Evolutionary conservation across 1,140 invertebrate species (phyloP), one percentile per base, ranked within the genome.

Genomic region (Pogonomyrmex barbatus): DNA sequence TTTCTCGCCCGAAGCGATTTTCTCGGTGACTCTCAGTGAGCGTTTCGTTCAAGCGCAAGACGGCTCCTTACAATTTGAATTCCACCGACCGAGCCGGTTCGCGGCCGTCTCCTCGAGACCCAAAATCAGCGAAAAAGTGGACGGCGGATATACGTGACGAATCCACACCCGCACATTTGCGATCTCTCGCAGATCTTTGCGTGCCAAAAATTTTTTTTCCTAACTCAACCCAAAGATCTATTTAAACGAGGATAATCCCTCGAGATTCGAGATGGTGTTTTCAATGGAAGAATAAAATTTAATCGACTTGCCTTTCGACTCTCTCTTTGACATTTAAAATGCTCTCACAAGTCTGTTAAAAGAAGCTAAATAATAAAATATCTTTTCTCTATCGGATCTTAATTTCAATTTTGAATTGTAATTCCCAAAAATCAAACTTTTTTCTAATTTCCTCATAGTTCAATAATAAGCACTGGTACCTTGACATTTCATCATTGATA

Each of bases 1-100:
- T 92, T 93, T 92, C 91, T 92, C 92, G 89, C 92, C 88, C 24
- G 50, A 52, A 60, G 91, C 89, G 50, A 91, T 91, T 89, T 90
- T 91, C 91, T 85, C 87, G 75, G 24, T 56, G 79, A 85, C 76
- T 91, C 83, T 88, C 68, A 45, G 73, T 10, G 83, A 70, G 67
- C 71, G 67, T 60, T 47, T 75, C 56, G 77, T 68, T 70, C 63
- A 24, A 24, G 76, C 54, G 76, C 77, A 30, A 54, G 86, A 79
- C 86, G 75, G 47, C 77, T 90, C 83, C 60, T 77, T 56, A 70
- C 85, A 76, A 86, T 87, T 77, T 89, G 83, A 88, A 88, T 89
- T 88, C 70, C 83, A 62, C 52, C 67, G 73, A 79, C 45, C 79
- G 63, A 54, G 54, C 47, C 70, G 30, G 56, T 70, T 75, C 36